Percentiles rank a stretch among this genome's conserved stretches.
These are phyloP conservation scores for Eurypyga helias DNA, from an alignment of 2,113 vertebrate genomes.

Conservation along the genomic window DNA sequence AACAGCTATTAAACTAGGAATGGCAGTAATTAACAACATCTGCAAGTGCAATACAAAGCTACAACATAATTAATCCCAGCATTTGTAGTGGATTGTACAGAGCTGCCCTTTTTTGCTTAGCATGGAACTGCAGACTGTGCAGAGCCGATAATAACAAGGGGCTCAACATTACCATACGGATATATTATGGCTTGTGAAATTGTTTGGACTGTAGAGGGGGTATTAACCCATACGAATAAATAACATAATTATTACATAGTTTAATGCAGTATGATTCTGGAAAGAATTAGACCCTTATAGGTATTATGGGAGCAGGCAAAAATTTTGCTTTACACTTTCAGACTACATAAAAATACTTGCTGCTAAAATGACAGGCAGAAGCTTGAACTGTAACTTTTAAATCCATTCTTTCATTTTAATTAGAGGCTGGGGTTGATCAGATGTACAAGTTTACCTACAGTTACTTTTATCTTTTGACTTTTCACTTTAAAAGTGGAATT, in stretches of 20 bases:
- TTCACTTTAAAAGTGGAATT: conserved; percentile 5
- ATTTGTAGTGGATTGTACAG: conserved; percentile 3
- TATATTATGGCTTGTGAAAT: background rate
- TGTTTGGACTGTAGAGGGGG: background rate
- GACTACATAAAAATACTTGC: background rate
- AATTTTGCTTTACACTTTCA: background rate
- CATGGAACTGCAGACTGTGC: background rate
- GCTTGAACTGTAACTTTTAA: background rate
- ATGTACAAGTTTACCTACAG: background rate
- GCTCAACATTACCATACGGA: background rate
- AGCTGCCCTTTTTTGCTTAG: background rate
- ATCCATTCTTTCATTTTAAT: background rate
- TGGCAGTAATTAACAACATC: conserved; percentile 57
- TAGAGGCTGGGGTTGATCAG: background rate
- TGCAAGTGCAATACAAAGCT: conserved; percentile 44
- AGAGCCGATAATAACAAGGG: background rate
- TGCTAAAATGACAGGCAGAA: background rate
- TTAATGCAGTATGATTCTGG: background rate
- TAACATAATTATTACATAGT: background rate
- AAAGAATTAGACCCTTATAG: background rate
- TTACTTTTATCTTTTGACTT: conserved; percentile 26
- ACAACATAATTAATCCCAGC: conserved; percentile 23
- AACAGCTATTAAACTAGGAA: conserved; percentile 43
- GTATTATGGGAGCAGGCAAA: background rate
- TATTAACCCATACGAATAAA: background rate